phyloP scores from a whole-genome alignment of 1,140 invertebrate species.

The Mesaphorura yosii region DNA sequence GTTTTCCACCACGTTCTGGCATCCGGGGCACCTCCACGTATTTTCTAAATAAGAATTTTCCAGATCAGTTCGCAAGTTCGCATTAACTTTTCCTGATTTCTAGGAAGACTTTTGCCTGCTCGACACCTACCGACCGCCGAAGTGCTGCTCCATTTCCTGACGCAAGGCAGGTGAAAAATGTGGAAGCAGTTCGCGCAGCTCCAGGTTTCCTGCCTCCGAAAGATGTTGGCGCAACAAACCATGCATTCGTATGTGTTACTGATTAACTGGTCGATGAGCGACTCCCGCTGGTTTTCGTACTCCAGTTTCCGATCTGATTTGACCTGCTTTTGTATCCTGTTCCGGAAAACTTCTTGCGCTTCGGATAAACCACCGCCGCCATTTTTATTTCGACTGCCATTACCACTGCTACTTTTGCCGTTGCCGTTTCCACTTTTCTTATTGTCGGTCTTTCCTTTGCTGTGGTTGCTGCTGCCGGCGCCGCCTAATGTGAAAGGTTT shows the following conservation, averaged over 20 bases:
- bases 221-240: conserved; percentile 78
- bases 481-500: too few species aligned
- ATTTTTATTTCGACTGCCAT: not conserved
- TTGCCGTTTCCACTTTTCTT: not conserved
- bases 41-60: conserved; percentile 42
- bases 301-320: not conserved
- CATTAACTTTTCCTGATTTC: conserved; percentile 17
- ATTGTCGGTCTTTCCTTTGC: not conserved
- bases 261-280: conserved; percentile 65
- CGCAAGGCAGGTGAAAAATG: conserved; percentile 77
- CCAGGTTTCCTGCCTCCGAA: conserved; percentile 70
- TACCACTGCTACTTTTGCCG: not conserved
- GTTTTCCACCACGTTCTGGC: conserved; percentile 57
- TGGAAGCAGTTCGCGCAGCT: conserved; percentile 81
- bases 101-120: conserved; percentile 16
- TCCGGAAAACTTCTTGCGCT: not conserved
- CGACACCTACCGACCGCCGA: conserved; percentile 52
- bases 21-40: conserved; percentile 86
- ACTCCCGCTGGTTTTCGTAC: conserved; percentile 53
- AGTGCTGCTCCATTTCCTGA: conserved; percentile 77
- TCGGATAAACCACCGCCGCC: not conserved
- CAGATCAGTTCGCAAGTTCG: not conserved
- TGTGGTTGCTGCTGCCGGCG: not conserved
- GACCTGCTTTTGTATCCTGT: not conserved
- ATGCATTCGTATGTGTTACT: conserved; percentile 72